These are phyloP conservation scores for Tridacna gigas DNA, from an alignment of 2,888 invertebrate genomes.

Conservation along the genomic window DNA sequence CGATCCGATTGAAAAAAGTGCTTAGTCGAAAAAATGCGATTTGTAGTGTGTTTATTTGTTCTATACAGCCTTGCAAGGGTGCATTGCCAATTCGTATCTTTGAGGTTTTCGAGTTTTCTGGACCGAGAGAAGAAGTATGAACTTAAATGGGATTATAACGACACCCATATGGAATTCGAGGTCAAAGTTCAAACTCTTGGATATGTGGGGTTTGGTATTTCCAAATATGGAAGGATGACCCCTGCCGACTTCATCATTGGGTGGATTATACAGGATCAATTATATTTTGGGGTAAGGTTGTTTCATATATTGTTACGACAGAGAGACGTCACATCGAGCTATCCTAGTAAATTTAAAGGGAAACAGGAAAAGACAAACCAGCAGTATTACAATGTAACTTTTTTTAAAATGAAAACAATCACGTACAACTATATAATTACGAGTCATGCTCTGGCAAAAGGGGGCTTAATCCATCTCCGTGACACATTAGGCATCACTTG, in stretches of 20 bases:
- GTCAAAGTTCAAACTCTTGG: slow-evolving; percentile 86
- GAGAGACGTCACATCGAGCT: too few species aligned
- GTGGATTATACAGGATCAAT: slow-evolving; percentile 88
- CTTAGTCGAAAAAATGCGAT: not conserved
- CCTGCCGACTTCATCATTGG: slow-evolving; percentile 95
- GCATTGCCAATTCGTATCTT: not conserved
- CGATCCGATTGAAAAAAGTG: too few species aligned
- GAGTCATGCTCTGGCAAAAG: too few species aligned
- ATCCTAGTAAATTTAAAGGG: too few species aligned
- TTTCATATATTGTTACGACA: too few species aligned
- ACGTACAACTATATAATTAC: too few species aligned
- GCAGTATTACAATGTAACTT: too few species aligned
- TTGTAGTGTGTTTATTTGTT: not conserved
- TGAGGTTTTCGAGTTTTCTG: slow-evolving; percentile 30
- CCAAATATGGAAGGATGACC: slow-evolving; percentile 90
- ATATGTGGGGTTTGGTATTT: slow-evolving; percentile 95
- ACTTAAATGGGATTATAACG: slow-evolving; percentile 71
- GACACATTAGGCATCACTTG: too few species aligned
- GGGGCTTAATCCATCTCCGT: too few species aligned
- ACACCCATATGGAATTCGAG: slow-evolving; percentile 69
- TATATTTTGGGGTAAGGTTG: slow-evolving; percentile 69
- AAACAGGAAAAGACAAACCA: too few species aligned
- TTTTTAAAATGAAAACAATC: too few species aligned
- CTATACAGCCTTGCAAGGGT: not conserved
- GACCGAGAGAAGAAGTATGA: slow-evolving; percentile 62